Evolutionary conservation across 2,888 invertebrate genomes (phyloP).

Genomic region (Nipponacmea schrenckii): DNA sequence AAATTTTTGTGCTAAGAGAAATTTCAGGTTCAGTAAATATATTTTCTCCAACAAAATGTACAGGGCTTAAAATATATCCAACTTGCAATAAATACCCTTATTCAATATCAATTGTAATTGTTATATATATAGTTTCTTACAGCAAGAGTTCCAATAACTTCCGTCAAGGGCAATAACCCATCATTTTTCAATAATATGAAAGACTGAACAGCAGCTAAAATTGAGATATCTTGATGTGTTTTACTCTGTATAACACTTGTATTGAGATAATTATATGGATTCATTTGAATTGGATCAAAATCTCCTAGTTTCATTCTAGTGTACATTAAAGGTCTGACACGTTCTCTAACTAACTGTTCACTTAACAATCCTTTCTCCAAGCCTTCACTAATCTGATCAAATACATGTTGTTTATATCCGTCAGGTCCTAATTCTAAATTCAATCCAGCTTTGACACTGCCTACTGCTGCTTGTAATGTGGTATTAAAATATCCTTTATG

Average conservation of each 20-base stretch:
- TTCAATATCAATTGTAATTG: not conserved
- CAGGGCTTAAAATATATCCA: too few relatives aligned
- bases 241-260: slow-evolving; percentile 39
- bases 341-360: slow-evolving; percentile 18
- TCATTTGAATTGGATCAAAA: slow-evolving; percentile 40
- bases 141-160: not conserved
- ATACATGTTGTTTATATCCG: slow-evolving; percentile 31
- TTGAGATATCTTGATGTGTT: slow-evolving; percentile 37
- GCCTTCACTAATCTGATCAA: slow-evolving; percentile 33
- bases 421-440: slow-evolving; percentile 48
- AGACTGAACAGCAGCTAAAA: slow-evolving; percentile 39
- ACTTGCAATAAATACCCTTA: too few relatives aligned
- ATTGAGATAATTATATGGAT: slow-evolving; percentile 41
- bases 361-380: slow-evolving; percentile 22
- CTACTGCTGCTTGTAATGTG: slow-evolving; percentile 18
- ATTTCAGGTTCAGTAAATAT: too few relatives aligned
- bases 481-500: not conserved
- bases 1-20: too few relatives aligned
- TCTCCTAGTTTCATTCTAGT: slow-evolving; percentile 36
- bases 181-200: slow-evolving; percentile 51
- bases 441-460: slow-evolving; percentile 44
- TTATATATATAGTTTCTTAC: not conserved
- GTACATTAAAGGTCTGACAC: slow-evolving; percentile 30
- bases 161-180: slow-evolving; percentile 29
- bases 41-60: too few relatives aligned